Evolutionary conservation across 2,797 vertebrate species (phyloP), one percentile per base, ranked within the genome.

Genomic region (Rhinella marina): DNA sequence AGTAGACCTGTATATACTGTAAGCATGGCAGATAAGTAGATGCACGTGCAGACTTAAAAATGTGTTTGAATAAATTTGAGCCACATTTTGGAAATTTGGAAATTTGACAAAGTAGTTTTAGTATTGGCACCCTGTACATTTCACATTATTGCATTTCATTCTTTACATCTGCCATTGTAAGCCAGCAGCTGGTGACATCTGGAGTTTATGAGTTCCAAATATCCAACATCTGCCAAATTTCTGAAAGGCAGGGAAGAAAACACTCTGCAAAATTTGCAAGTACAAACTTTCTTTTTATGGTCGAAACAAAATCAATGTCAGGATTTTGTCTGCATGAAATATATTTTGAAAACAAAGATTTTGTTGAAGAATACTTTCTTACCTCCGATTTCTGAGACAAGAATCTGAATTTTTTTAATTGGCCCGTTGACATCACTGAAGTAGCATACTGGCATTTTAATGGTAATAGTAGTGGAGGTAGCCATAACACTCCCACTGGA

Each of bases 381-480:
- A 99, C 98, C 98, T 95, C 95, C 96, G 70, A 95, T 95, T 94
- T 99, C 98, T 56, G 95, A 95, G 87, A 98, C 96, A 91, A 99
- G 97, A 94, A 99, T 96, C 94, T 99, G 98, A 75, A 99, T 95
- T 93, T 94, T 97, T 92, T 93, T 93, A 88, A 99, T 98, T 90
- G 97, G 98, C 52, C 98, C 98, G n/a, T 99, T 96, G 91, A 97
- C 93, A 81, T 99, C 98, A 92, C 92, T 98, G 93, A 98, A 99
- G 93, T 97, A 99, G 94, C 98, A 99, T 91, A 96, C 89, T 25
- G 98, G 98, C 97, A 97, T 97, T 93, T 91, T 94, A 92, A 99
- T 96, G 3, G 95, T 96, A 93, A 99, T 97, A 90, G 96, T 99
- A 90, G 96, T 98, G 87, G 95, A 93, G 89, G 97, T 99, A 91